Conservation (phyloP, 1,140 invertebrate species). For the Calephelis nemesis region DNA sequence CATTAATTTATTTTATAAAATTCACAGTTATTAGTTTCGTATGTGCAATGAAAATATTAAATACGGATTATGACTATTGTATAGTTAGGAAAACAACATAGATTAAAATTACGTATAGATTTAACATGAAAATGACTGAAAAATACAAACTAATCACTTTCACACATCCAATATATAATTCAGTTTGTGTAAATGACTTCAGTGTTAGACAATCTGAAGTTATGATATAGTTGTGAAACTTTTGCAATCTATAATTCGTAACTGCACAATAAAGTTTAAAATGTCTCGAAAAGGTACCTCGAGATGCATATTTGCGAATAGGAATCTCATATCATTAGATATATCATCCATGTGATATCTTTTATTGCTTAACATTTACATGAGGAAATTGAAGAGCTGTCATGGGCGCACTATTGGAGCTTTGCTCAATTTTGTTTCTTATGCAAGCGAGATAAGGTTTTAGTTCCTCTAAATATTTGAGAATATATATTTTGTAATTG, state of each 20-base stretch:
- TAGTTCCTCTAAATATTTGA: neutral
- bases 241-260: neutral
- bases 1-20: too few species aligned
- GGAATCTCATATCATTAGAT: slow-evolving; percentile 4
- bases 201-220: too few species aligned
- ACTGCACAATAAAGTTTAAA: neutral
- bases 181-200: too few species aligned
- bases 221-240: too few species aligned
- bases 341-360: neutral
- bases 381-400: neutral
- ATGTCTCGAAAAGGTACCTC: neutral
- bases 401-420: neutral
- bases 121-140: too few species aligned
- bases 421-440: neutral
- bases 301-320: neutral
- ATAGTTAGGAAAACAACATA: too few species aligned
- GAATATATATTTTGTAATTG: neutral
- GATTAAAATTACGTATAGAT: too few species aligned
- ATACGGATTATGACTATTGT: too few species aligned
- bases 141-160: too few species aligned
- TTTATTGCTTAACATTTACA: neutral
- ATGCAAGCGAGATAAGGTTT: slow-evolving; percentile 1
- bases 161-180: too few species aligned
- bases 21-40: too few species aligned
- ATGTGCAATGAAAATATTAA: too few species aligned